phyloP scores from a whole-genome alignment of 92 coral and sea anemone genomes.

The Epizoanthus ramosus region DNA sequence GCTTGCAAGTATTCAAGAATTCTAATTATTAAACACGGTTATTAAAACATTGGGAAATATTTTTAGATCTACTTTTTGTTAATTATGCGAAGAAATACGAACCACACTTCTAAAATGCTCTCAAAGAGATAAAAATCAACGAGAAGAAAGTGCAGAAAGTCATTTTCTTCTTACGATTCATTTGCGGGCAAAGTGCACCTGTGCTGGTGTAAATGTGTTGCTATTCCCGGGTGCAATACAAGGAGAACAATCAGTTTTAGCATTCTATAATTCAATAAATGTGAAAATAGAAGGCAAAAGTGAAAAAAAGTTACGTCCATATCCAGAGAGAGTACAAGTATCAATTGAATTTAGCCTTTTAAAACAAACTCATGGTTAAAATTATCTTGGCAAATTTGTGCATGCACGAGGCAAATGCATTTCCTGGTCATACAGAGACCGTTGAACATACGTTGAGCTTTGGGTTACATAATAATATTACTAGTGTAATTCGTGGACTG shows the following conservation, averaged over 20 bases:
- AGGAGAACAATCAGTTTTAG: too few species aligned
- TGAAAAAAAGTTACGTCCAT: too few species aligned
- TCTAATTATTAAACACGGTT: neutral
- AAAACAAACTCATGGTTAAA: too few species aligned
- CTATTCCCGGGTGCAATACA: too few species aligned
- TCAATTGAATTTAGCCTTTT: too few species aligned
- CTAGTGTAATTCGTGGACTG: neutral
- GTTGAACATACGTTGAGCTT: neutral
- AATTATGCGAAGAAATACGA: neutral
- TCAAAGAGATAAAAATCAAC: neutral
- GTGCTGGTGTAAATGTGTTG: too few species aligned
- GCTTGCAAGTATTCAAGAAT: neutral
- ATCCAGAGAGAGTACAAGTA: too few species aligned
- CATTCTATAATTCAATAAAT: too few species aligned
- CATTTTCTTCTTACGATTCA: too few species aligned
- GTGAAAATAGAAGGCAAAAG: too few species aligned
- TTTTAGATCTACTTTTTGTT: neutral
- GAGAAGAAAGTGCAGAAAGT: too few species aligned
- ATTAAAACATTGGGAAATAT: neutral
- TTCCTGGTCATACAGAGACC: constrained; percentile 1
- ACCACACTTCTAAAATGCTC: neutral
- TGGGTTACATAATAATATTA: neutral
- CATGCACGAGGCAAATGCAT: neutral
- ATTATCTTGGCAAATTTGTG: neutral
- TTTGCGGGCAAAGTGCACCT: too few species aligned